These are phyloP conservation scores for Mionectes macconnelli DNA, from an alignment of 2,113 vertebrate species.

Conservation along the genomic window DNA sequence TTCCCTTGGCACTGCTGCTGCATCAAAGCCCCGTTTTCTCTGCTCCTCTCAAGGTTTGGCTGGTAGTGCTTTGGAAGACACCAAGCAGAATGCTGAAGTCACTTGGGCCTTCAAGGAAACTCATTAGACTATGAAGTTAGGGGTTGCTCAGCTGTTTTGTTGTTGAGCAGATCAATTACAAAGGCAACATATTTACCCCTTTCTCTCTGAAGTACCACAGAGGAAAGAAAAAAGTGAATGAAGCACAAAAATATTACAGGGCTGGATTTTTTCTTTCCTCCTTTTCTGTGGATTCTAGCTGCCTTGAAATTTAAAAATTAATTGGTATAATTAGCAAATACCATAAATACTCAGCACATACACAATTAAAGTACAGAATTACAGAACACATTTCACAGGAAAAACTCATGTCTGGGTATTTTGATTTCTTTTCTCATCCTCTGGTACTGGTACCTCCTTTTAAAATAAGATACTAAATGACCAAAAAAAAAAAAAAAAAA, in stretches of 20 bases:
- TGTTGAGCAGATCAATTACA: background rate
- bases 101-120: background rate
- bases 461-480: background rate
- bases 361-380: background rate
- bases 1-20: background rate
- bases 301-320: background rate
- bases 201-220: background rate
- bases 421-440: background rate
- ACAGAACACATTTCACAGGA: background rate
- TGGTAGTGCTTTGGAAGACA: accelerated
- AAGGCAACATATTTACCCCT: background rate
- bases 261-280: background rate
- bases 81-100: background rate
- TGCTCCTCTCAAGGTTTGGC: background rate
- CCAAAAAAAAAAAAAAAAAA: background rate
- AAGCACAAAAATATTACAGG: background rate
- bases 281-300: background rate
- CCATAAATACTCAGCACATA: background rate
- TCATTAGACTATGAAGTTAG: background rate
- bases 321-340: background rate
- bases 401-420: background rate
- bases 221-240: background rate
- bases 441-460: too few relatives aligned
- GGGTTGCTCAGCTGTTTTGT: background rate
- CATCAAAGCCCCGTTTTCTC: background rate